phyloP scores from a whole-genome alignment of 2,888 invertebrate species.

The Onchidella celtica region DNA sequence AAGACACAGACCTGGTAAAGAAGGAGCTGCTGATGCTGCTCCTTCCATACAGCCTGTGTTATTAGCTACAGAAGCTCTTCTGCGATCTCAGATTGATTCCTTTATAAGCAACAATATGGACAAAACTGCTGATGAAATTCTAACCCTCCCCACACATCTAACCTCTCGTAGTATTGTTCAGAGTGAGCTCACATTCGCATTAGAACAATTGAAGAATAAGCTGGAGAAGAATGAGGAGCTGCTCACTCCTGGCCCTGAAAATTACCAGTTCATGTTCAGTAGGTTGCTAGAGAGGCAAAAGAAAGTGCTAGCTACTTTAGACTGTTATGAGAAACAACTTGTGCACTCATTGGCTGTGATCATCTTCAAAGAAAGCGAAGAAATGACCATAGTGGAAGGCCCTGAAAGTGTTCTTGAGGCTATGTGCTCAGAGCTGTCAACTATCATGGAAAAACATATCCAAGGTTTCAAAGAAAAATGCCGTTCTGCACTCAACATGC shows the following conservation, averaged over 20 bases:
- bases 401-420: conserved; percentile 59
- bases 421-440: conserved; percentile 59
- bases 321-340: conserved; percentile 60
- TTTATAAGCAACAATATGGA: conserved; percentile 63
- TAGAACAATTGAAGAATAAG: conserved; percentile 84
- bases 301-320: conserved; percentile 61
- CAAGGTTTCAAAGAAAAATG: conserved; percentile 58
- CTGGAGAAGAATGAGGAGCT: conserved; percentile 72
- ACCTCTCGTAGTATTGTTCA: conserved; percentile 67
- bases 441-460: conserved; percentile 59
- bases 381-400: conserved; percentile 58
- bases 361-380: conserved; percentile 58
- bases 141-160: conserved; percentile 66
- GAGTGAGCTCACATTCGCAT: conserved; percentile 75
- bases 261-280: conserved; percentile 60
- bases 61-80: conserved; percentile 70
- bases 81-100: conserved; percentile 71
- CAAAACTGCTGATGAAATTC: conserved; percentile 62
- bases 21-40: conserved; percentile 60
- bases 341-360: conserved; percentile 55
- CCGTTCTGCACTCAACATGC: conserved; percentile 52
- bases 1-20: conserved; percentile 46
- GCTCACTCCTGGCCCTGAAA: conserved; percentile 24
- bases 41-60: conserved; percentile 63
- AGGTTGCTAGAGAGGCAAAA: conserved; percentile 62